Base-by-base conservation (phyloP, 2,888 invertebrate genomes). In the Orchesella flavescens region DNA sequence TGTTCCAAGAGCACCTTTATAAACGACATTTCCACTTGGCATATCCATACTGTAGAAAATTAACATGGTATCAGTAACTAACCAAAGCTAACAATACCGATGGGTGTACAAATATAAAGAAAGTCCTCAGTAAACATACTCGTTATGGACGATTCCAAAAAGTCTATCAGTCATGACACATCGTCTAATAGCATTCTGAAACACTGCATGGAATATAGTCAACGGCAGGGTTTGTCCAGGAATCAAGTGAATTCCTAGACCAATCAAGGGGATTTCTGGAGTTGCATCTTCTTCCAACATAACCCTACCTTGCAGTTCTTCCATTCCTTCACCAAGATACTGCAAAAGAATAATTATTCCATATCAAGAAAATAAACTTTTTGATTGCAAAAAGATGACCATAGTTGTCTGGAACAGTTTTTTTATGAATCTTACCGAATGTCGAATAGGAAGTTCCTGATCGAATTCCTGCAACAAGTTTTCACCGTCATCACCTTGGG, bases 211-310 rank as follows among this genome's bases (percentile, higher is more conserved):
- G 83, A 91, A 91, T 3, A 93, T 91, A 59, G 94, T 93, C 85
- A 96, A 91, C 0, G 96, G 96, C 24, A 96, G 90, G 0, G 94
- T 94, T 90, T 95, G 95, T 1, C 95, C 95, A 9, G 96, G 96
- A 86, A 95, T 93, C 17, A 93, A 90, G 34, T 95, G 92, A 71
- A 95, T 91, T 66, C 93, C 91, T 59, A 92, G 92, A 83, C 93
- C 91, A 49, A 94, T 90, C 68, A 94, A 89, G 4, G 94, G 93
- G 83, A 94, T 89, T 71, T 89, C 88, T 23, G 91, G 90, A 77
- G 92, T 90, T 17, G 90, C 89, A 79, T 91, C 90, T 57, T 91
- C 92, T 86, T 94, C 93, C 46, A 93, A 89, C 83, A 94, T 91
- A 46, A 93, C 93, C n/a, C 94, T 91, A 0, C 94, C 94, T 9